Evolutionary conservation across 2,888 invertebrate species (phyloP), one percentile per base, ranked within the genome.

Genomic region (Melangyna quadrimaculata): DNA sequence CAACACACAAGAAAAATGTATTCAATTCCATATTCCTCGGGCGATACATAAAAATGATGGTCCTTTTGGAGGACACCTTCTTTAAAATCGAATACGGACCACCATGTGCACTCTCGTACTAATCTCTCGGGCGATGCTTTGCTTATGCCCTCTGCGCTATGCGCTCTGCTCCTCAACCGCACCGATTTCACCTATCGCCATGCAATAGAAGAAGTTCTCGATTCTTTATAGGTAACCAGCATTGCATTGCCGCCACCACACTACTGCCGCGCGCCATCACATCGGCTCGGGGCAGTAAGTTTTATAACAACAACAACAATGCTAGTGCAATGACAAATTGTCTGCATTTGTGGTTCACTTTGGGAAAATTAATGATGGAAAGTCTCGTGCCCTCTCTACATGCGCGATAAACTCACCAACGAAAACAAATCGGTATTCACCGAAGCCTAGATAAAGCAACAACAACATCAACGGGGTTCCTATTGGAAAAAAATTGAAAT

Each of bases 321-420:
- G 51, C 72, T 63, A 65, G 77, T 78, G 77, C 63, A 80, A 86
- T 87, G 87, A 87, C 87, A 87, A 87, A 87, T 87, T 82, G 87
- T 81, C 71, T 74, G 87, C 87, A 87, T 87, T 87, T 87, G 86
- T 87, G 87, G 87, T 87, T 87, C 87, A 87, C 87, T 87, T 87
- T 87, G 79, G 81, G 78, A 53, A 82, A 87, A 87, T 87, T 87
- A 82, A 87, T 87, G 87, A 87, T 87, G 87, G 87, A 87, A 87
- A 87, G 87, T 81, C 86, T 80, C 57, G 69, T 78, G 83, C 48
- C 83, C 83, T 78, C 78, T 83, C 81, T 72, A 57, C 51, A 73
- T 32, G 67, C 67, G 80, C 77, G 80, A 86, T 86, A 86, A 86
- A 86, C 86, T 86, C 72, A 63, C 80, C 79, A 78, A 74, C 78